Evolutionary conservation across 2,888 invertebrate genomes (phyloP), one percentile per base, ranked within the genome.

Genomic region (Polydrusus tereticollis): DNA sequence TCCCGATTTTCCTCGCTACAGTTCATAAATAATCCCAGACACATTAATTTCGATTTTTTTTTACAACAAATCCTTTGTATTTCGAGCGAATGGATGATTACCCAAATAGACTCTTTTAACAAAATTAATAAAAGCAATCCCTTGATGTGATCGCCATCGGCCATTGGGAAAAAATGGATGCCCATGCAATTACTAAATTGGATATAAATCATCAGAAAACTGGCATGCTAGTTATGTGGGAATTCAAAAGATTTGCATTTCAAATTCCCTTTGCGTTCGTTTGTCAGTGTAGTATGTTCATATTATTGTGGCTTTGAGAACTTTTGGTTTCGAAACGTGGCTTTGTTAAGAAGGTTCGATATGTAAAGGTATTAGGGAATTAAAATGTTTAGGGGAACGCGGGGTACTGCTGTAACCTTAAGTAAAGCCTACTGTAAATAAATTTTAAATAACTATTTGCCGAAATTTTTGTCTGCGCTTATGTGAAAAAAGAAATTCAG

Each of bases 131-230:
- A 58, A 59, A 45, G 59, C 58, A 64, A 65, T 70, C 70, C 43
- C 70, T 41, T 64, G 45, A 69, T 63, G 16, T 57, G 55, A 45
- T 60, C 29, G 16, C 57, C 33, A 26, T 43, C 57, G 57, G 57
- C 65, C 45, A 66, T 41, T 59, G 59, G 41, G 36, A 70, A 70
- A 71, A 71, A 71, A 66, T 71, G 71, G 55, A 71, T 71, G 65
- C 66, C 71, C 66, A 18, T 71, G 73, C 73, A 73, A 73, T 73
- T 73, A 73, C 73, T 43, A 73, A 73, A 73, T 73, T 73, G 73
- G 62, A 73, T 64, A 73, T 73, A 73, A 73, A 73, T 73, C 73
- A 73, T 65, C 66, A 60, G 71, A 71, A 71, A 71, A 71, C 65
- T 66, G 71, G 66, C 71, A 60, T 38, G n/a, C 50, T 58, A 57